phyloP scores from a whole-genome alignment of 2,797 vertebrate species.

The Buphagus erythrorhynchus region DNA sequence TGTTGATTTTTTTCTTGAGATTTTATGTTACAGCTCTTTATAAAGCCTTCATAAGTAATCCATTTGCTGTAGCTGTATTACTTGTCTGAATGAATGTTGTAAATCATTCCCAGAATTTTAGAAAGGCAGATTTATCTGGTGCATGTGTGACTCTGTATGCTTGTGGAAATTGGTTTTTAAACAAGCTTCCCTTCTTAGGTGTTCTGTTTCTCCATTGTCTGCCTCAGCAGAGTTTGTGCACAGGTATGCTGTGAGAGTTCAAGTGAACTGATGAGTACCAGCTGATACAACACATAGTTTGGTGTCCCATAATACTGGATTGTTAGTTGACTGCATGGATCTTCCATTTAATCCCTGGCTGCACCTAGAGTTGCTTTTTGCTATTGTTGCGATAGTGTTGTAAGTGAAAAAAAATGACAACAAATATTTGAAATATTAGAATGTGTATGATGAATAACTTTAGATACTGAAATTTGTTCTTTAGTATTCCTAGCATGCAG shows the following conservation, averaged over 20 bases:
- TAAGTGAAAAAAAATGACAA: background rate
- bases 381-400: background rate
- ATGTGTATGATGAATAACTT: background rate
- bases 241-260: background rate
- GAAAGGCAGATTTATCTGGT: background rate
- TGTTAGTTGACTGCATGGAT: background rate
- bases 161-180: background rate
- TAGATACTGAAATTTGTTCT: background rate
- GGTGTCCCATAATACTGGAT: background rate
- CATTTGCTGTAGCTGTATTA: background rate
- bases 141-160: background rate
- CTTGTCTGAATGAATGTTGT: background rate
- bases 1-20: background rate
- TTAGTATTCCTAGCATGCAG: background rate
- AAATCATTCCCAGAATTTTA: background rate
- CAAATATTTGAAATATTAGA: background rate
- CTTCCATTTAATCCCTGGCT: background rate
- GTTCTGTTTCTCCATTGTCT: slow-evolving; percentile 28
- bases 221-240: background rate
- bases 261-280: background rate
- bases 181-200: slow-evolving; percentile 7
- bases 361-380: background rate
- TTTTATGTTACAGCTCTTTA: background rate
- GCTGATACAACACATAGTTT: background rate
- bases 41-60: background rate